Conservation (phyloP, 2,113 vertebrate species). For the Hyaena hyaena region DNA sequence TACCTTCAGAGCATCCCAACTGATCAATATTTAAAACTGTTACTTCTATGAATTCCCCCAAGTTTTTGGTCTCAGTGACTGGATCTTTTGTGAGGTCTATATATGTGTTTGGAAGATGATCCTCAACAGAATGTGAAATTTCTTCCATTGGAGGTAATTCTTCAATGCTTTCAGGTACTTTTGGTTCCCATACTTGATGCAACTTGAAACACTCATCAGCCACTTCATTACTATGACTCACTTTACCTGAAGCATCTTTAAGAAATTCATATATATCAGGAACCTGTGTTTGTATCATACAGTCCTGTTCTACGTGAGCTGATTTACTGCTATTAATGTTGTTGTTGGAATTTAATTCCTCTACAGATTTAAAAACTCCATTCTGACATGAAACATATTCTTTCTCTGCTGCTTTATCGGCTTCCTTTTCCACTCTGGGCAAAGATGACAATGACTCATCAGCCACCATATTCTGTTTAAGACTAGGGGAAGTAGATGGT, state of each 20-base stretch:
- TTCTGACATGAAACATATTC: conserved; percentile 57
- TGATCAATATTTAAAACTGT: conserved; percentile 75
- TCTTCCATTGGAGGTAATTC: conserved; percentile 55
- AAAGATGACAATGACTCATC: conserved; percentile 65
- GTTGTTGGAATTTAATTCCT: conserved; percentile 46
- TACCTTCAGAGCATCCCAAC: conserved; percentile 48
- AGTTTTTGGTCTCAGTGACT: conserved; percentile 67
- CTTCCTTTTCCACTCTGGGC: conserved; percentile 63
- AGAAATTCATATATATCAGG: conserved; percentile 74
- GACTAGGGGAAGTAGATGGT: conserved; percentile 73
- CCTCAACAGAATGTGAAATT: conserved; percentile 42
- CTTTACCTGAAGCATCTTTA: conserved; percentile 73
- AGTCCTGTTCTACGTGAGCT: conserved; percentile 49
- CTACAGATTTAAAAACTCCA: conserved; percentile 1
- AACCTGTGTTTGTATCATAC: conserved; percentile 70
- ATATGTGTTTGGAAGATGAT: conserved; percentile 66
- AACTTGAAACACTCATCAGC: conserved; percentile 73
- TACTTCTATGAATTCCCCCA: conserved; percentile 69
- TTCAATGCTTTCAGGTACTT: conserved; percentile 65
- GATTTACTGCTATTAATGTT: conserved; percentile 6
- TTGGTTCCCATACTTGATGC: conserved; percentile 64
- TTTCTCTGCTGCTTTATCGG: conserved; percentile 58
- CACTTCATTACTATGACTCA: background rate
- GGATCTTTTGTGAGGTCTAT: conserved; percentile 78
- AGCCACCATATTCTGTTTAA: conserved; percentile 66